Evolutionary conservation across 2,113 vertebrate species (phyloP).

Genomic region (Heterocephalus glaber): DNA sequence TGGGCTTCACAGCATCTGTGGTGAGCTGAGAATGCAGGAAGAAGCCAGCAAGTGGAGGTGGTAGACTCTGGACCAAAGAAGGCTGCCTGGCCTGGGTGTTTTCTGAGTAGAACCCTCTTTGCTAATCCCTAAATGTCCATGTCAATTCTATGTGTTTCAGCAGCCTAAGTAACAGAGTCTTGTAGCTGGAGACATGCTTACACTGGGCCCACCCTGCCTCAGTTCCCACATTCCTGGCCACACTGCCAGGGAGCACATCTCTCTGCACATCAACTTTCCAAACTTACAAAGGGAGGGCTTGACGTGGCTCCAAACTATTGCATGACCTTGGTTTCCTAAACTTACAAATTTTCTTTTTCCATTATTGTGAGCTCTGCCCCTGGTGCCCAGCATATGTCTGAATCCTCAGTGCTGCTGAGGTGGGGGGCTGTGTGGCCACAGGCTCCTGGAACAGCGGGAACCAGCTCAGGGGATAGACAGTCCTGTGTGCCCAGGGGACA

Average conservation of each 20-base stretch:
- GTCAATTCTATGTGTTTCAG: rapidly evolving
- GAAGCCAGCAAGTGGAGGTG: background rate
- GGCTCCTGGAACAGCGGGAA: background rate
- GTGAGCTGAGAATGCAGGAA: rapidly evolving
- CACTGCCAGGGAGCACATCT: rapidly evolving
- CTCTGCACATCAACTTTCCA: background rate
- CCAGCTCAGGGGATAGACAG: background rate
- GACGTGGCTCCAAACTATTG: rapidly evolving
- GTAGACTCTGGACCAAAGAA: too few species aligned
- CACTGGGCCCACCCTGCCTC: background rate
- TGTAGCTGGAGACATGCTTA: rapidly evolving
- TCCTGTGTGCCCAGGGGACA: background rate
- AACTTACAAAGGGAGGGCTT: too few species aligned
- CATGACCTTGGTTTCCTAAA: rapidly evolving
- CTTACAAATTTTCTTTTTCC: rapidly evolving
- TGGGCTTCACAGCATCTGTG: rapidly evolving
- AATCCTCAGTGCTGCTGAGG: rapidly evolving
- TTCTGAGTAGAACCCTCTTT: background rate
- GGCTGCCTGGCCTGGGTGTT: rapidly evolving
- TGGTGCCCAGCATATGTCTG: rapidly evolving
- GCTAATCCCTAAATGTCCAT: too few species aligned
- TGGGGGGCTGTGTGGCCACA: background rate
- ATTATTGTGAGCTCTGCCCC: rapidly evolving
- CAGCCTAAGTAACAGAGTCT: rapidly evolving
- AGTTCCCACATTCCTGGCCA: rapidly evolving